Conservation (phyloP, 2,797 vertebrate species). For the Zalophus californianus region DNA sequence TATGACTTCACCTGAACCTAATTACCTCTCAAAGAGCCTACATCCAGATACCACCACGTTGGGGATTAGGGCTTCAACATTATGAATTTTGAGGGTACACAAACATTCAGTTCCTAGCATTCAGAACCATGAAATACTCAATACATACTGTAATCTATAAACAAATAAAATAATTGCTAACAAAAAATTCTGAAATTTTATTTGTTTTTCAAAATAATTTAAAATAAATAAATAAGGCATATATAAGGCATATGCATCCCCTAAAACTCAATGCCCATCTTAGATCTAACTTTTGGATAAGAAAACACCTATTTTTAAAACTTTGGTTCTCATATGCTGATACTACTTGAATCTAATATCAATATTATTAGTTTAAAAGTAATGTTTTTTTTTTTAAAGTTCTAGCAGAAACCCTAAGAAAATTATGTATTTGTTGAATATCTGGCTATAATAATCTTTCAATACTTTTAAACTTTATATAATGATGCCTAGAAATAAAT, state of each 20-base stretch:
- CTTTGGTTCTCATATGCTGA: background rate
- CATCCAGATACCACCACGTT: background rate
- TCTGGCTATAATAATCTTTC: background rate
- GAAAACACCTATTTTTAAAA: background rate
- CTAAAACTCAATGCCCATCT: background rate
- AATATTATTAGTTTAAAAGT: background rate
- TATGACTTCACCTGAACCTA: background rate
- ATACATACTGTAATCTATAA: background rate
- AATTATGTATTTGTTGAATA: background rate
- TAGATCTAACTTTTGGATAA: background rate
- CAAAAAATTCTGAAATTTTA: background rate
- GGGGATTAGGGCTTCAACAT: background rate
- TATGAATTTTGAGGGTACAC: background rate
- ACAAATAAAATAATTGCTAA: background rate
- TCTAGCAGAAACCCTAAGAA: background rate
- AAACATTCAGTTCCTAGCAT: background rate
- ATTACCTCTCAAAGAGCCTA: background rate
- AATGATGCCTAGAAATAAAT: background rate
- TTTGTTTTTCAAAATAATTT: background rate
- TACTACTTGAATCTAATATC: background rate
- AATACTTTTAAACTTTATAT: background rate
- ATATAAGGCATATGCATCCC: background rate
- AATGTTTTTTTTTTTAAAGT: background rate
- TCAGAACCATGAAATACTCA: background rate
- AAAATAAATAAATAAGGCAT: background rate